Base-by-base conservation (phyloP, 2,113 vertebrate species). In the Varanus salvator region DNA sequence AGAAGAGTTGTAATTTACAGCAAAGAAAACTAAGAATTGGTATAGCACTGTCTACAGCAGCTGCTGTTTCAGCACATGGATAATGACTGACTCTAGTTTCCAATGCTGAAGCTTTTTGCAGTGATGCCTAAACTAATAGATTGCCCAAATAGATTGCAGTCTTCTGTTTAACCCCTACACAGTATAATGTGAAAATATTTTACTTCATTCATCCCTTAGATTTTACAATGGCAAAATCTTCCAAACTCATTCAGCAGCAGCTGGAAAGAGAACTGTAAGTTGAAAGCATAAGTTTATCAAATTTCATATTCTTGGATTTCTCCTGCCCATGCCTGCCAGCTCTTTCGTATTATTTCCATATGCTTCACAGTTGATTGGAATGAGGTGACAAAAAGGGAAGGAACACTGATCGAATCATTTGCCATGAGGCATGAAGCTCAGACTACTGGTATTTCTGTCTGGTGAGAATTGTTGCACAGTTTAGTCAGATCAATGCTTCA, bases 231-330 rank as follows among this genome's bases (percentile, higher is more conserved):
- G 98, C 98, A 87, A 99, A 99, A 95, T 99, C 98, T 2, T 98
- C 98, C 52, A 98, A 98, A 95, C 93, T 99, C 91, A 98, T 99
- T 95, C 98, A 98, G 48, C 98, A 98, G 93, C 98, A 98, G 92
- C 96, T 99, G 95, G 98, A 99, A 95, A 98, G 98, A 94, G 98
- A 99, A 92, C 69, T 99, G 98, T 99, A 95, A 98, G 98, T 98
- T 44, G 84, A 82, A 54, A 83, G 52, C 17, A 6, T 48, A 50
- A 14, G 1, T 6, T 60, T 87, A 6, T 74, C 64, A 44, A 23
- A 29, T 4, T 4, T 69, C 19, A 86, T 27, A 84, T 38, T 27
- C 5, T 34, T 75, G 34, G 44, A 8, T 27, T 6, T 50, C 27
- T 48, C 15, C 44, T 84, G 48, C 48, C 31, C 31, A 27, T 21